Evolutionary conservation across 2,888 invertebrate species (phyloP), one percentile per base, ranked within the genome.

Genomic region (Shargacucullia verbasci): DNA sequence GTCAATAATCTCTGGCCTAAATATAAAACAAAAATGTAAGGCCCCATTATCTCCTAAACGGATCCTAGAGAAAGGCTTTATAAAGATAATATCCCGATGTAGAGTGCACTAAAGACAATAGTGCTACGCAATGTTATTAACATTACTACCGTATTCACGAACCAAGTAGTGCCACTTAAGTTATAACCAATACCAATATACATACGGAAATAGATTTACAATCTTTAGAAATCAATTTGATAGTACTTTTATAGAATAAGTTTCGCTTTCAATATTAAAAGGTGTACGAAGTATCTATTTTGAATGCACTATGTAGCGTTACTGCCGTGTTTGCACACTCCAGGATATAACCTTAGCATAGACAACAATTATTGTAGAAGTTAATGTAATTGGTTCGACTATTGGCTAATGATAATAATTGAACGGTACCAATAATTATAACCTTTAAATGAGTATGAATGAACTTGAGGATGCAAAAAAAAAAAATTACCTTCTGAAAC

Each of bases 401-500:
- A 48, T 48, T 37, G 34, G 35, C 31, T 35, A 37, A 15, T 13
- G 20, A 13, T 46, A 20, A 29, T 33, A 34, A 27, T 53, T 38
- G 2, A 35, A 59, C 2, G 29, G 15, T 35, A 41, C 53, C 31
- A 40, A 47, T 12, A 11, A 31, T 20, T 37, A 12, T 11, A 50
- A 46, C 9, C 4, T 13, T 25, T 44, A 40, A 64, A 63, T 64
- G 37, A 53, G 25, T 4, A 61, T 56, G 53, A 68, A 56, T 53
- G 37, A 58, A 55, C 29, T 60, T 15, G 31, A 66, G 68, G 62
- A 70, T 71, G 62, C 49, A 56, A 72, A 35, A 61, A 67, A n/a
- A 66, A 70, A 75, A 73, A 78, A 53, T 68, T 61, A 75, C 60
- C 46, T 66, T 76, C 55, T 46, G 55, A 55, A 53, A 72, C 64